phyloP scores from a whole-genome alignment of 2,888 invertebrate species.

The Agrenia bidenticulata region DNA sequence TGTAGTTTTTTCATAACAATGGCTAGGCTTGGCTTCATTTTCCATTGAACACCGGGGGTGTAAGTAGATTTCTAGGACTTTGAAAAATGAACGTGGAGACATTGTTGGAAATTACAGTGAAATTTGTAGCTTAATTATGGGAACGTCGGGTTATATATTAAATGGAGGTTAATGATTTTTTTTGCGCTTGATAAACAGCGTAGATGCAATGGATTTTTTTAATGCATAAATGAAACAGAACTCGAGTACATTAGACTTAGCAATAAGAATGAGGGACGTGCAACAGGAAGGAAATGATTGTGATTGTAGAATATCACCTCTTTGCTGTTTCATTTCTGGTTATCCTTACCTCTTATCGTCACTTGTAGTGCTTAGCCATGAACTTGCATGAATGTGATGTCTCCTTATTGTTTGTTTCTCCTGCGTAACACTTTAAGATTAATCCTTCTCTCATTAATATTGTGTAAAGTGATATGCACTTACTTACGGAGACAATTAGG shows the following conservation, averaged over 20 bases:
- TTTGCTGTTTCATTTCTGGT: background rate
- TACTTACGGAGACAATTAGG: too few relatives aligned
- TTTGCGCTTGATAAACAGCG: too few relatives aligned
- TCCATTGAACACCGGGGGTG: conserved; percentile 1
- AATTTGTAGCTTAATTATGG: background rate
- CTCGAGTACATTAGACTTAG: too few relatives aligned
- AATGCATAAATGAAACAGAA: too few relatives aligned
- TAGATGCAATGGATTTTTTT: too few relatives aligned
- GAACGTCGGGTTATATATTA: conserved; percentile 6
- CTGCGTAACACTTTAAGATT: too few relatives aligned
- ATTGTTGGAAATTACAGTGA: background rate
- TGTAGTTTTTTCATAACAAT: background rate
- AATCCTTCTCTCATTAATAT: too few relatives aligned
- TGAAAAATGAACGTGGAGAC: background rate
- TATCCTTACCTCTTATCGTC: background rate
- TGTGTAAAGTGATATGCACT: too few relatives aligned
- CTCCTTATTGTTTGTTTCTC: too few relatives aligned
- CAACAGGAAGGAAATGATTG: conserved; percentile 3
- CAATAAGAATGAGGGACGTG: background rate
- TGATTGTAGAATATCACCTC: background rate
- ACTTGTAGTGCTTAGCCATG: background rate
- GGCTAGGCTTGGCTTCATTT: background rate
- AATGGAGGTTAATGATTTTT: background rate
- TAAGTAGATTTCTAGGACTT: conserved; percentile 8
- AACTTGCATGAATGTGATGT: too few relatives aligned